phyloP scores from a whole-genome alignment of 2,113 vertebrate species.

The Gambusia holbrooki region DNA sequence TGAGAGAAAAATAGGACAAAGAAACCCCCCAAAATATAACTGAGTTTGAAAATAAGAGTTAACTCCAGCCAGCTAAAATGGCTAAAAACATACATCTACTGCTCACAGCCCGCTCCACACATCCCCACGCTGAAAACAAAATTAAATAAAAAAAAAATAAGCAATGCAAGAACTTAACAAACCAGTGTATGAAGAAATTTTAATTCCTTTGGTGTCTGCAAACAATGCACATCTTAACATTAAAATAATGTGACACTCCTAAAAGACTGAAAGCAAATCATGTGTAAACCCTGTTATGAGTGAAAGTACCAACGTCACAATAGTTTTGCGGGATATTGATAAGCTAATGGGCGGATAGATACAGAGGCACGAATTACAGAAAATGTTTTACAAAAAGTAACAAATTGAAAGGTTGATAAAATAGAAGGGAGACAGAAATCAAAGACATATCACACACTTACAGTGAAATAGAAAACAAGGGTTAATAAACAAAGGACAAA shows the following conservation, averaged over 20 bases:
- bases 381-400: conserved; percentile 12
- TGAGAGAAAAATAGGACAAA: too few species aligned
- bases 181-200: conserved; percentile 71
- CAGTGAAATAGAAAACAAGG: conserved; percentile 15
- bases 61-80: neutral
- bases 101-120: neutral
- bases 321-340: conserved; percentile 32
- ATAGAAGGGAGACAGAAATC: conserved; percentile 8
- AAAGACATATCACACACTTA: conserved; percentile 17
- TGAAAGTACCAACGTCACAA: conserved; percentile 55
- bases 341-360: conserved; percentile 34
- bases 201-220: conserved; percentile 81
- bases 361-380: conserved; percentile 63
- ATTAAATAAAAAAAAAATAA: neutral
- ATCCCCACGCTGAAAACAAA: too few species aligned
- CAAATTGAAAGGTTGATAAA: conserved; percentile 1
- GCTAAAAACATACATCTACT: neutral
- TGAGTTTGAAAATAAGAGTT: neutral
- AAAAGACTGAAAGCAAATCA: conserved; percentile 33
- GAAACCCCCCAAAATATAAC: neutral
- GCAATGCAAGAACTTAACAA: conserved; percentile 27
- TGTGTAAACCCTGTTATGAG: conserved; percentile 38
- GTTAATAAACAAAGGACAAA: neutral
- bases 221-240: conserved; percentile 55
- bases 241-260: conserved; percentile 36